Conservation (phyloP, 2,797 vertebrate species). For the Cossypha caffra region DNA sequence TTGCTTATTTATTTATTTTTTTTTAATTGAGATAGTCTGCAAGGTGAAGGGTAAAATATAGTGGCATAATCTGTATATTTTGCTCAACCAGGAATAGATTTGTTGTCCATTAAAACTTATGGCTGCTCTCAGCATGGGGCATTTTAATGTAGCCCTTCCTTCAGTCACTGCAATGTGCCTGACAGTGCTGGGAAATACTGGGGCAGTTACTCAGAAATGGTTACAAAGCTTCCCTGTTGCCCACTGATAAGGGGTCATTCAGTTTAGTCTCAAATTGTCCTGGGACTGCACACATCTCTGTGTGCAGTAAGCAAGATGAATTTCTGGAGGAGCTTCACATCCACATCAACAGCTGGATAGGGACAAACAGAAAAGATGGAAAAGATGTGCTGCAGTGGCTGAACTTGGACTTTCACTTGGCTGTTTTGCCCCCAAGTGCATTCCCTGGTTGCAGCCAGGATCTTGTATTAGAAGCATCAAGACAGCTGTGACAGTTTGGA, state of each 20-base stretch:
- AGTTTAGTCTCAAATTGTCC: not conserved
- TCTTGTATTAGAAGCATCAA: not conserved
- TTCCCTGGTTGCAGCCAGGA: not conserved
- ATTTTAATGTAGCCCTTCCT: not conserved
- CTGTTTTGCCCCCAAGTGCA: not conserved
- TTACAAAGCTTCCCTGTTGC: not conserved
- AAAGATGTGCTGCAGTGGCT: not conserved
- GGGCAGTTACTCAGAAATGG: not conserved
- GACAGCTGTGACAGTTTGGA: not conserved
- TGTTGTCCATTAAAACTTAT: not conserved
- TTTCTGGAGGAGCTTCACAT: not conserved
- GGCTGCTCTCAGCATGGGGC: not conserved
- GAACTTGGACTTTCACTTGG: not conserved
- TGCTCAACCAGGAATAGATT: not conserved
- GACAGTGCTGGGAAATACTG: not conserved
- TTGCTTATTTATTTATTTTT: not conserved
- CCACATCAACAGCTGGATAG: not conserved
- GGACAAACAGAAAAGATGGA: not conserved
- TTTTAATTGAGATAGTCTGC: not conserved
- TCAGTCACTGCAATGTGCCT: not conserved
- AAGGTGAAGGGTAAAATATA: not conserved
- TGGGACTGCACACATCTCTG: not conserved
- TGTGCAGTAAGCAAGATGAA: not conserved
- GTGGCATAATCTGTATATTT: not conserved
- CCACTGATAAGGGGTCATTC: not conserved